phyloP scores from a whole-genome alignment of 2,797 vertebrate species.

The Siniperca obscura region DNA sequence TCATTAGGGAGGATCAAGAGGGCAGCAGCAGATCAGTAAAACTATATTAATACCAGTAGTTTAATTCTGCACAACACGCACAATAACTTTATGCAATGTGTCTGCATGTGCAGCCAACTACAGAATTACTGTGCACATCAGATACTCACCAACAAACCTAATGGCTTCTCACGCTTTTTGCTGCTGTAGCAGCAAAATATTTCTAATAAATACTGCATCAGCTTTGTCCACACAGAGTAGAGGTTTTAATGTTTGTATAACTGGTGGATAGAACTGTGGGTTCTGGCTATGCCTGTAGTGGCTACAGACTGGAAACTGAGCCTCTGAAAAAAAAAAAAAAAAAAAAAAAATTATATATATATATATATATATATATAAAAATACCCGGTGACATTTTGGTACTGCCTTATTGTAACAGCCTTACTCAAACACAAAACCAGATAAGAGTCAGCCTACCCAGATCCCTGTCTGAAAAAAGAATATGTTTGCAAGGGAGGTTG shows the following conservation, averaged over 20 bases:
- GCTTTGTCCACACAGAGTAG: neutral
- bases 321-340: neutral
- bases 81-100: neutral
- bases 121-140: neutral
- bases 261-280: neutral
- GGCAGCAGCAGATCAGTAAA: constrained; percentile 20
- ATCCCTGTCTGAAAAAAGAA: neutral
- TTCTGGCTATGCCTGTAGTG: neutral
- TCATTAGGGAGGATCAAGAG: constrained; percentile 14
- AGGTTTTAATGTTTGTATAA: constrained; percentile 11
- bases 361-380: neutral
- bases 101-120: neutral
- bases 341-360: neutral
- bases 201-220: constrained; percentile 7
- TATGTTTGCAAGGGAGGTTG: neutral
- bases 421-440: constrained; percentile 5
- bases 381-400: constrained; percentile 3
- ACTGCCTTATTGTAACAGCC: neutral
- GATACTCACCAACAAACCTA: neutral
- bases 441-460: neutral
- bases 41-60: neutral
- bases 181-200: constrained; percentile 20
- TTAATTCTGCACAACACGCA: constrained; percentile 6
- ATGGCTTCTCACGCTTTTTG: neutral
- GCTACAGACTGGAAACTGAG: neutral